Evolutionary conservation across 2,888 invertebrate species (phyloP), one percentile per base, ranked within the genome.

Genomic region (Chymomyza procnemis): DNA sequence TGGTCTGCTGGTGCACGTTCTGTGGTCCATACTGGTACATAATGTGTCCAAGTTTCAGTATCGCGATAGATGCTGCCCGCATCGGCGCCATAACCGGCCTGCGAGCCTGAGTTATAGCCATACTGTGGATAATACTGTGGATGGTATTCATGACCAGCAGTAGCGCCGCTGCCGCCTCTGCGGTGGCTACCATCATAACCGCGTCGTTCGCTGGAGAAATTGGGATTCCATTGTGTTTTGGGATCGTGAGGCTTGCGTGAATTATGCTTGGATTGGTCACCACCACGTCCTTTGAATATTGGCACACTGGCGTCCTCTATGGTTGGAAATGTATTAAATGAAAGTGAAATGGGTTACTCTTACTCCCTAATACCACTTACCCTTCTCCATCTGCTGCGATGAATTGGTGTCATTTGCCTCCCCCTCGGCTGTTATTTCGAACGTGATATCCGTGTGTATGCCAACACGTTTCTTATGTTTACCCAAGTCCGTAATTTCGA

Each of bases 371-470:
- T 26, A 4, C 14, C 19, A 59, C 76, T 79, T 67, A 89, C 90
- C 90, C 75, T 89, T 90, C 66, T 89, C 89, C 16, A 76, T 84
- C 34, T 84, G 85, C 55, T 89, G 89, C 22, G 86, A 87, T 1
- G 88, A 82, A 54, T 82, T 91, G 5, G 90, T 90, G 60, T 86
- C 86, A 76, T 91, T 91, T 3, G 71, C 80, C 22, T 88, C 88
- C 56, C 85, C 85, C 55, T 89, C 90, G 21, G 90, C 89, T 21
- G 89, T 89, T 66, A 91, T 89, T 71, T 91, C 91, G 69, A 91
- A 91, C 68, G 91, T 91, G 66, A 91, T 91, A 73, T 91, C 91
- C 9, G 91, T 91, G 69, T 90, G 90, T 70, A 91, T 91, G 61
- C 91, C 91, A 69, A 91, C 89, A 59, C 88, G 89, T 77, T 90